Evolutionary conservation across 2,888 invertebrate species (phyloP).

Genomic region (Aleiodes testaceus): DNA sequence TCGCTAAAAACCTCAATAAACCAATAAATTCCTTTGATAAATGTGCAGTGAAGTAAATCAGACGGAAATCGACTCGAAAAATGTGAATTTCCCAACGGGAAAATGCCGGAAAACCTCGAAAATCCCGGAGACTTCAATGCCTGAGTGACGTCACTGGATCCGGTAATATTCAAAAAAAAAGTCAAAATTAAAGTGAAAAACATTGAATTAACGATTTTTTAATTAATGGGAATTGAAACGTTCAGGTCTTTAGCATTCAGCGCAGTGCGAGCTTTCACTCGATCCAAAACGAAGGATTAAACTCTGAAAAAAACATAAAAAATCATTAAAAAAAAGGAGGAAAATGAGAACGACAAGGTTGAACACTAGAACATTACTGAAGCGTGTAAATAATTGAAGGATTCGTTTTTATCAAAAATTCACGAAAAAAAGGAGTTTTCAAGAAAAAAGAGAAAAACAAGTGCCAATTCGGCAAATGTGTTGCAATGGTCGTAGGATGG

Average conservation of each 20-base stretch:
- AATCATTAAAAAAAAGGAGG: neutral
- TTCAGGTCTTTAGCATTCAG: conserved; percentile 34
- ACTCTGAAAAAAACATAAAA: neutral
- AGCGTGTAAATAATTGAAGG: conserved; percentile 4
- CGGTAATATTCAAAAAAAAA: neutral
- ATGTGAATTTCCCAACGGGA: neutral
- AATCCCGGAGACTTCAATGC: conserved; percentile 13
- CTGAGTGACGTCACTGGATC: neutral
- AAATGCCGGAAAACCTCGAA: neutral
- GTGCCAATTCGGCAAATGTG: conserved; percentile 56
- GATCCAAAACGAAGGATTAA: conserved; percentile 15
- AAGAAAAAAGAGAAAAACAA: neutral
- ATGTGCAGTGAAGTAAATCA: too few species aligned
- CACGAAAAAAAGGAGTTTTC: neutral
- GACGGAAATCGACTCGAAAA: too few species aligned
- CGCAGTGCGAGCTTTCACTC: conserved; percentile 27
- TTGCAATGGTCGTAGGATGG: conserved; percentile 61
- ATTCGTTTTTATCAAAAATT: neutral
- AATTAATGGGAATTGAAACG: conserved; percentile 16
- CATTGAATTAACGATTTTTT: too few species aligned
- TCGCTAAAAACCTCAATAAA: neutral
- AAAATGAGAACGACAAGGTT: conserved; percentile 11
- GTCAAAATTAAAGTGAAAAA: neutral
- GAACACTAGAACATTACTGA: conserved; percentile 10
- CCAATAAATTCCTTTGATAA: too few species aligned